Conservation (phyloP, 2,113 vertebrate genomes). For the Dasyprocta punctata region DNA sequence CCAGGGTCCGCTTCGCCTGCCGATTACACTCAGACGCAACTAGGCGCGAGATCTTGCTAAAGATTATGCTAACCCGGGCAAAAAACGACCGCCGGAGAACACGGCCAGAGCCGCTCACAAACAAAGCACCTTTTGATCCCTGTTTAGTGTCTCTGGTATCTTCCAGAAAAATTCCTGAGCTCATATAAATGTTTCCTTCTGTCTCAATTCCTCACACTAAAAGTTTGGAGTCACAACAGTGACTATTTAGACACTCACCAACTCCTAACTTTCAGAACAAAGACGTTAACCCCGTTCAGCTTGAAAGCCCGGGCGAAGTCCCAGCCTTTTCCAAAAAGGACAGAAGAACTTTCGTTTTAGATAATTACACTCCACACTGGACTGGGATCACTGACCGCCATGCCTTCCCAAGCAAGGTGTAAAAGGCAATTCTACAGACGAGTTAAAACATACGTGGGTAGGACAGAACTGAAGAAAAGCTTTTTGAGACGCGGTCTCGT, state of each 20-base stretch:
- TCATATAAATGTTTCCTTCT: constrained; percentile 58
- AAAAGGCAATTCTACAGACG: neutral
- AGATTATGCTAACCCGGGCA: neutral
- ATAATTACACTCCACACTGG: neutral
- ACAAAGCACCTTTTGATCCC: constrained; percentile 64
- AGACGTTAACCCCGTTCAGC: neutral
- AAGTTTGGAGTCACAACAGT: constrained; percentile 74
- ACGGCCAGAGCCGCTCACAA: constrained; percentile 29
- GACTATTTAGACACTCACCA: constrained; percentile 68
- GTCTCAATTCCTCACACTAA: constrained; percentile 61
- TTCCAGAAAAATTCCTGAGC: constrained; percentile 62
- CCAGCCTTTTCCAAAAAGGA: neutral
- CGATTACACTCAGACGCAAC: accelerated
- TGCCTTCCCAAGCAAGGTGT: neutral
- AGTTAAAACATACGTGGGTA: neutral
- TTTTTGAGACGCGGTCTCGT: neutral
- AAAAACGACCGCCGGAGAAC: neutral
- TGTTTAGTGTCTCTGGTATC: constrained; percentile 42
- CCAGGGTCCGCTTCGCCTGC: neutral
- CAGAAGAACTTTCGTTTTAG: neutral
- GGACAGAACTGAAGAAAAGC: neutral
- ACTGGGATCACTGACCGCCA: neutral
- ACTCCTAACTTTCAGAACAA: constrained; percentile 27
- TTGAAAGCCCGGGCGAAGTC: neutral
- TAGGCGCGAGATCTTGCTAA: neutral